Conservation (phyloP, 2,113 vertebrate genomes). For the Salvelinus fontinalis region DNA sequence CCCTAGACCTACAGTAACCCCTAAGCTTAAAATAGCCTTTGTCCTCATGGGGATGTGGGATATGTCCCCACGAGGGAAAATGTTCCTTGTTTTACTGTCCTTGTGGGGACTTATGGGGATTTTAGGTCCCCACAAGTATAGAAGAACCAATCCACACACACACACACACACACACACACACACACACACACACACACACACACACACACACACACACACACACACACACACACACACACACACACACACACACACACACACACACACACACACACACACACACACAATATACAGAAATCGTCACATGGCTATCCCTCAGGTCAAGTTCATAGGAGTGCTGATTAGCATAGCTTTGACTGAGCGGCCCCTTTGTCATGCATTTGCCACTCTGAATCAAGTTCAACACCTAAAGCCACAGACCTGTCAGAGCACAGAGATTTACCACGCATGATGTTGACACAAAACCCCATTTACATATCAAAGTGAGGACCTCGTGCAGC, state of each 20-base stretch:
- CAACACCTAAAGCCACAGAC: constrained; percentile 66
- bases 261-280: constrained; percentile 5
- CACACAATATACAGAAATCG: constrained; percentile 23
- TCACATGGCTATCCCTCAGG: constrained; percentile 29
- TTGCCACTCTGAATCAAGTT: constrained; percentile 66
- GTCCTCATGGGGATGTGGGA: too few species aligned
- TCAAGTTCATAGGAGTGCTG: constrained; percentile 53
- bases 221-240: constrained; percentile 1
- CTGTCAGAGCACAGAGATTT: constrained; percentile 57
- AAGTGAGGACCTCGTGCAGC: constrained; percentile 45
- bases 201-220: constrained; percentile 1
- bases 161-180: constrained; percentile 14
- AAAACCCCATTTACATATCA: constrained; percentile 64
- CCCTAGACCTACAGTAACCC: too few species aligned
- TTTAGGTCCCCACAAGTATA: too few species aligned
- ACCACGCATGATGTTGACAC: constrained; percentile 37
- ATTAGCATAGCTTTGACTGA: constrained; percentile 76
- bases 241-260: background rate
- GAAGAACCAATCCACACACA: background rate
- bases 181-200: background rate
- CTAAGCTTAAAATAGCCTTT: too few species aligned
- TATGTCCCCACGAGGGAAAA: too few species aligned
- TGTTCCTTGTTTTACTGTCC: too few species aligned
- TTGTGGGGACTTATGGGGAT: too few species aligned
- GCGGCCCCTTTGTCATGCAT: constrained; percentile 60